A percentile compares a stretch with the other conserved stretches of the same genome.
Evolutionary conservation across 2,888 invertebrate genomes (phyloP).

Genomic region (Hypena proboscidalis): DNA sequence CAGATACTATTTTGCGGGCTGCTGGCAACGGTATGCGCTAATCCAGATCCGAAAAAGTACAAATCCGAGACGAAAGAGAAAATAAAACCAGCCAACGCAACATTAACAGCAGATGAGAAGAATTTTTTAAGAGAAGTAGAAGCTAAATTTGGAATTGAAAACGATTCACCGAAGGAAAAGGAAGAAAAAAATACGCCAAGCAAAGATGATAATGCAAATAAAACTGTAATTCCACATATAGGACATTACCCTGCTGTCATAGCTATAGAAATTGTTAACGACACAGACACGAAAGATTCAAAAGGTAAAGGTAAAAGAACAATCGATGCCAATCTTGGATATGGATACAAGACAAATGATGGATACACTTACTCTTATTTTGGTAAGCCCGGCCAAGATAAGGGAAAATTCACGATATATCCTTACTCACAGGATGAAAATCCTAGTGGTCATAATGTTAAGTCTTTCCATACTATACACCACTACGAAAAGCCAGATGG

Average conservation of each 20-base stretch:
- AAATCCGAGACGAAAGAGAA: slow-evolving; percentile 61
- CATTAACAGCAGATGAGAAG: slow-evolving; percentile 73
- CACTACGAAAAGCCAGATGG: slow-evolving; percentile 44
- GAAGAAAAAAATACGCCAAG: slow-evolving; percentile 52
- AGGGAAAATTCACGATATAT: slow-evolving; percentile 87
- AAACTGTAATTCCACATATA: slow-evolving; percentile 26
- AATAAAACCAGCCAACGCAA: slow-evolving; percentile 56
- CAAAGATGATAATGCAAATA: slow-evolving; percentile 34
- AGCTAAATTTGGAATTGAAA: slow-evolving; percentile 76
- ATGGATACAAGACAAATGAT: slow-evolving; percentile 85
- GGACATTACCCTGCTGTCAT: slow-evolving; percentile 82
- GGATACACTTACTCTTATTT: slow-evolving; percentile 81
- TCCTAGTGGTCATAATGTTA: slow-evolving; percentile 58
- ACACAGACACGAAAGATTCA: slow-evolving; percentile 77
- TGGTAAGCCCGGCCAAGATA: slow-evolving; percentile 73
- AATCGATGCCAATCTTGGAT: slow-evolving; percentile 90
- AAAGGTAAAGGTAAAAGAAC: slow-evolving; percentile 88
- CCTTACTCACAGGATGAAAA: slow-evolving; percentile 90
- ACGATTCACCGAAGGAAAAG: slow-evolving; percentile 50
- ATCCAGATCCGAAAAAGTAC: slow-evolving; percentile 78
- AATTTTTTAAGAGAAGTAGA: slow-evolving; percentile 79
- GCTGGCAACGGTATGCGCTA: slow-evolving; percentile 54
- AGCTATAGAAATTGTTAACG: slow-evolving; percentile 87
- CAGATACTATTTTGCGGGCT: slow-evolving; percentile 69
- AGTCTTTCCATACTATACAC: slow-evolving; percentile 34